Percentiles rank a stretch among this genome's conserved stretches.
Evolutionary conservation across 2,113 vertebrate species (phyloP).

Genomic region (Triplophysa siluroides): DNA sequence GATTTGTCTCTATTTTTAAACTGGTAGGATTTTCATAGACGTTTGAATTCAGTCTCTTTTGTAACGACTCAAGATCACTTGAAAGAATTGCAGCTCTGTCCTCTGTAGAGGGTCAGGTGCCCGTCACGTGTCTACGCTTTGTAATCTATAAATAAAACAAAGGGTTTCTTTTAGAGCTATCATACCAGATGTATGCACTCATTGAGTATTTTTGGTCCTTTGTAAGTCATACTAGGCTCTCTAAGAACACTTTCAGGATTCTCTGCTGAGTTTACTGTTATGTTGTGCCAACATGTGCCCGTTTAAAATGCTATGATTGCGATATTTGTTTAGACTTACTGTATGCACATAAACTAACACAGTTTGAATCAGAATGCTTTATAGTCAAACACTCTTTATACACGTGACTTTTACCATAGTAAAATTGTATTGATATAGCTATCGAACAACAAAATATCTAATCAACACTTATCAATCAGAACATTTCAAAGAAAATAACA

Average conservation of each 20-base stretch:
- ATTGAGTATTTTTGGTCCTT: conserved; percentile 47
- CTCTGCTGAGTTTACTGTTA: conserved; percentile 57
- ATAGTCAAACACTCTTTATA: neutral
- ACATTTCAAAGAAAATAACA: too few species aligned
- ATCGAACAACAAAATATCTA: too few species aligned
- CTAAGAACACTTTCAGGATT: conserved; percentile 36
- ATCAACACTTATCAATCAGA: too few species aligned
- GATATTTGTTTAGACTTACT: conserved; percentile 16
- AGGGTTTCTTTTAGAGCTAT: conserved; percentile 34
- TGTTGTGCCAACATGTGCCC: conserved; percentile 40
- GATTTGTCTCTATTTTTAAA: too few species aligned
- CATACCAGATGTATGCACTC: conserved; percentile 37
- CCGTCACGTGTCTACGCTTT: conserved; percentile 27
- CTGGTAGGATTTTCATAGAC: too few species aligned
- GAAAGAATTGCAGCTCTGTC: neutral
- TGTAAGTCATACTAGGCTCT: conserved; percentile 44
- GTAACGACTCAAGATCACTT: too few species aligned
- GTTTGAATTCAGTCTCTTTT: neutral
- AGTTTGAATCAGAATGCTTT: conserved; percentile 5
- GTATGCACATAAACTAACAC: conserved; percentile 12
- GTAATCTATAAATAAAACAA: conserved; percentile 52
- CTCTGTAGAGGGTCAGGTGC: conserved; percentile 5
- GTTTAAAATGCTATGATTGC: conserved; percentile 54
- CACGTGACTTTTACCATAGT: neutral
- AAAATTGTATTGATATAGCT: too few species aligned